Percentiles rank a stretch among this genome's conserved stretches.
Evolutionary conservation across 2,888 invertebrate genomes (phyloP).

Genomic region (Phyto melanocephala): DNA sequence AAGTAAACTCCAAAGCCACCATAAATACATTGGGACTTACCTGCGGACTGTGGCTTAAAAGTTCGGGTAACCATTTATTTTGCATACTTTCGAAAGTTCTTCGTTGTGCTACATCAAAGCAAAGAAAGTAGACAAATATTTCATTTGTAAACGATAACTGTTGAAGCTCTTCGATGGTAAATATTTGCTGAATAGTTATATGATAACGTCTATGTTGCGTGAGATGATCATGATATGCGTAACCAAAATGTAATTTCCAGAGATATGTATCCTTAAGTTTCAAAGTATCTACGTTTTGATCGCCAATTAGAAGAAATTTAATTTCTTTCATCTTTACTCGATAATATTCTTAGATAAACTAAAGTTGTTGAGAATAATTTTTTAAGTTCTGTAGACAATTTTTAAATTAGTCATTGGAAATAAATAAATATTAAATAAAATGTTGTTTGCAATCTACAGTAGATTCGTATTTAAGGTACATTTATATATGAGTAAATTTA

Average conservation of each 20-base stretch:
- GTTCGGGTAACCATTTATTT: not conserved
- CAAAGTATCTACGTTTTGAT: not conserved
- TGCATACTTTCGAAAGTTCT: not conserved
- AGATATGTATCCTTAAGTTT: constrained; percentile 29
- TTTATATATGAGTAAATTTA: too few species aligned
- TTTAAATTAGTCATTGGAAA: not conserved
- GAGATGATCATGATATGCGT: constrained; percentile 49
- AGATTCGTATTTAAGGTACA: too few species aligned
- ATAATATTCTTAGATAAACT: not conserved
- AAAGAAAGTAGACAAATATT: constrained; percentile 5
- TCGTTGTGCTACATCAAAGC: not conserved
- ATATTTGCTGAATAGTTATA: constrained; percentile 16
- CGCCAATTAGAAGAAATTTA: constrained; percentile 39
- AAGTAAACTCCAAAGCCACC: not conserved
- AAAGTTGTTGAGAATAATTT: not conserved
- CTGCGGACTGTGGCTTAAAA: not conserved
- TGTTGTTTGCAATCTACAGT: too few species aligned
- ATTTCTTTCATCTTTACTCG: constrained; percentile 34
- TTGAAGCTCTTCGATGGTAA: constrained; percentile 2
- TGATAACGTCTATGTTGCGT: constrained; percentile 29
- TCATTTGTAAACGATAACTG: not conserved
- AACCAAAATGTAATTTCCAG: constrained; percentile 47
- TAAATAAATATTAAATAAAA: too few species aligned
- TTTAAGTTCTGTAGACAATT: too few species aligned
- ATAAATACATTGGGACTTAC: not conserved